A percentile compares a stretch with the other conserved stretches of the same genome.
These are phyloP conservation scores for Siniperca knerii DNA, from an alignment of 2,113 vertebrate genomes.

Conservation along the genomic window DNA sequence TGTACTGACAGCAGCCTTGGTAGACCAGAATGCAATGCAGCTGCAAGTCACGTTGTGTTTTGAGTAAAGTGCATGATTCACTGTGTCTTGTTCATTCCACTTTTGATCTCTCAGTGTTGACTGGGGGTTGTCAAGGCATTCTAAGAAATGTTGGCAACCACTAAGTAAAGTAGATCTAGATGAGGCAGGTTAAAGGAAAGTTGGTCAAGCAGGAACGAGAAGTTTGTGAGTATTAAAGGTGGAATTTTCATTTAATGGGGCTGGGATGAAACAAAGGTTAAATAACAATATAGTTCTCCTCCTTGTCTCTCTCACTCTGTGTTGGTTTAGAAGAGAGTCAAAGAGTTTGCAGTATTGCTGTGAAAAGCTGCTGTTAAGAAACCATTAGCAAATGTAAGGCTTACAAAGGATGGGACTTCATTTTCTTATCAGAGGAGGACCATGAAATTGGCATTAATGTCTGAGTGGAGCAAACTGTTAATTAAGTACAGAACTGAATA, in stretches of 20 bases:
- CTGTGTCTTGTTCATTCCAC: too few species aligned
- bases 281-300: background rate
- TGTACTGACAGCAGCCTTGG: too few species aligned
- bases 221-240: background rate
- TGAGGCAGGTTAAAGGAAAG: background rate
- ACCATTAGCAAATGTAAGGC: background rate
- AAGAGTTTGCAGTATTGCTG: constrained; percentile 14
- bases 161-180: background rate
- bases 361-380: constrained; percentile 9
- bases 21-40: too few species aligned
- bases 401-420: background rate
- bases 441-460: background rate
- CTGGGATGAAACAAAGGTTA: background rate
- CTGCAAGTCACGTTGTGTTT: too few species aligned
- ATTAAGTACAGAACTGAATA: constrained; percentile 5
- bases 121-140: background rate
- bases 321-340: background rate
- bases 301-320: background rate
- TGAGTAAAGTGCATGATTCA: too few species aligned
- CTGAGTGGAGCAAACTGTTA: background rate
- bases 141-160: too few species aligned
- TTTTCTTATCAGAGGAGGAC: constrained; percentile 32
- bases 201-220: background rate
- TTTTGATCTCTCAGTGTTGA: too few species aligned
- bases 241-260: background rate